Base-by-base conservation (phyloP, 2,113 vertebrate genomes). In the Peromyscus leucopus region DNA sequence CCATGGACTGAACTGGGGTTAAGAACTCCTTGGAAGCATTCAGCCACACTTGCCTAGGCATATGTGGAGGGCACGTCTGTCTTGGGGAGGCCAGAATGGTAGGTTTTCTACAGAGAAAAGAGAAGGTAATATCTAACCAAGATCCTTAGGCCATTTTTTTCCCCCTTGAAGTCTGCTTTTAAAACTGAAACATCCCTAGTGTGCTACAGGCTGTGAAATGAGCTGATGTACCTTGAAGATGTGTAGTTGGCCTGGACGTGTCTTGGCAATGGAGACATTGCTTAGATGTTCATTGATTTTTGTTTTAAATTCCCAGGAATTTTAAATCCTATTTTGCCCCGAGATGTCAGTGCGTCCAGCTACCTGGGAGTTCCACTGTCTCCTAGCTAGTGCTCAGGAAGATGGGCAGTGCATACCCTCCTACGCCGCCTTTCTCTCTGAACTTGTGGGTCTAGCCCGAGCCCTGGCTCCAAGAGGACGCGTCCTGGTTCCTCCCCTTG, bases 311-410 rank as follows among this genome's bases (percentile, higher is more conserved):
- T 72, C 76, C 72, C 48, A 19, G 91, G 93, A 67, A 74, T 65
- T 71, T 87, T 19, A 13, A 9, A 74, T 2, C 48, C 13, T 12
- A 0, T n/a, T 59, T 75, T 31, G 7, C 84, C 67, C 1, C 36
- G 83, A 67, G 15, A 5, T 28, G 57, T 46, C 36, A n/a, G 22
- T 9, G 0, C 3, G 21, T 67, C 88, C 13, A n/a, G 78, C 28
- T 5, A 0, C 2, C 46, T 16, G 11, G 8, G 39, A 5, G 17
- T 51, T 78, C 61, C 19, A 1, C 0, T 0, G 7, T 21, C 12
- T 36, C 22, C n/a, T n/a, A 13, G 26, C 39, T 13, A 0, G 21
- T 33, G 69, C 74, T 63, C 3, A 21, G 39, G 63, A 85, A 1
- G 39, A 90, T 0, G 4, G 2, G 1, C 9, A 21, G 78, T 48